Evolutionary conservation across 1,140 invertebrate genomes (phyloP), one percentile per base, ranked within the genome.

Genomic region (Lordiphosa collinella): DNA sequence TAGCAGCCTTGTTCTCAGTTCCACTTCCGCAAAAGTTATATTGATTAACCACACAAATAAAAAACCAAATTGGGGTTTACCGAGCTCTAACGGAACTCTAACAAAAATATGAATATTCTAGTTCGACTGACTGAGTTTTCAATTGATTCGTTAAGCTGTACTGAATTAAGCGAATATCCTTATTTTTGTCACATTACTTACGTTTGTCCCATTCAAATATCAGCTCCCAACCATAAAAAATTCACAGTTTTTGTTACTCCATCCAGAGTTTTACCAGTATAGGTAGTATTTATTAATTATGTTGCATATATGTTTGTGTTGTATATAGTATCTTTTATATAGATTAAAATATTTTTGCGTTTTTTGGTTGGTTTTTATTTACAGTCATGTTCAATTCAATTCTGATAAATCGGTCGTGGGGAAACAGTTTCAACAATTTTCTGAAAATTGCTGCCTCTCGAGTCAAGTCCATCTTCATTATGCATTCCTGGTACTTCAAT

Each of bases 321-420:
- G 46, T 58, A 49, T 70, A 57, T 76, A 57, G 50, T 58, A 67
- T 51, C 12, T 47, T 47, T 46, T 73, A 69, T 59, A 69, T 80
- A 43, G 75, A 60, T 52, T 82, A 57, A 82, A 80, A 80, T 74
- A 76, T 82, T 58, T 63, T 69, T 37, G 69, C 49, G 44, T 51
- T 49, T 67, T 53, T 37, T 58, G 46, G 7, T 14, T 14, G 34
- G 32, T 29, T 61, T 66, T 75, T 80, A 80, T 80, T 82, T 80
- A 80, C 76, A 80, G 80, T 80, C 38, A 80, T 75, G 49, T 55
- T 29, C 49, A 47, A 57, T 75, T 69, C 66, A 53, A 48, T 79
- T 32, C 41, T 61, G 40, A 35, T 58, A 58, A 35, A 52, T 50
- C 48, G 29, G 41, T 37, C 50, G 53, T 50, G 57, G 29, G 52